Percentiles rank a stretch among this genome's conserved stretches.
Evolutionary conservation across 2,797 vertebrate genomes (phyloP).

Genomic region (Catostomus latipinnis): DNA sequence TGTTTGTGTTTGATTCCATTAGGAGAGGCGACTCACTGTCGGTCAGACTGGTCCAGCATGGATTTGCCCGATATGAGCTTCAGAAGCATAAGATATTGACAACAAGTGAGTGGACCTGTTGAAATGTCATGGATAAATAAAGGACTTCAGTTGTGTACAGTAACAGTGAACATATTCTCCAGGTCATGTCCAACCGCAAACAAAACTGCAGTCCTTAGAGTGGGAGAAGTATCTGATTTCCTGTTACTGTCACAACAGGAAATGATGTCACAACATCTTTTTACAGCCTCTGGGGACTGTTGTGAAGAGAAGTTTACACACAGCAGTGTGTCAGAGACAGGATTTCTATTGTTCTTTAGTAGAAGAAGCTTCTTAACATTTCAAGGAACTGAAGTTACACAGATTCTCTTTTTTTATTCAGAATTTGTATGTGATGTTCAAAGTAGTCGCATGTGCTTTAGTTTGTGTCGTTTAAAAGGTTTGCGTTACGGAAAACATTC

Average conservation of each 20-base stretch:
- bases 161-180: conserved; percentile 44
- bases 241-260: conserved; percentile 62
- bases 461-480: background rate
- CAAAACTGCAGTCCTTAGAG: conserved; percentile 57
- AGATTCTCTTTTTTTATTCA: background rate
- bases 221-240: conserved; percentile 76
- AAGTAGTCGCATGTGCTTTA: too few species aligned
- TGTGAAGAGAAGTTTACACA: too few species aligned
- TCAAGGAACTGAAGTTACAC: too few species aligned
- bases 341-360: too few species aligned
- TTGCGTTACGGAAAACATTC: background rate
- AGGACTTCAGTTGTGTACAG: background rate
- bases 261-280: conserved; percentile 17
- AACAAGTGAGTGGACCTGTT: conserved; percentile 63
- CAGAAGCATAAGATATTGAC: conserved; percentile 58
- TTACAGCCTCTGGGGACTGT: too few species aligned
- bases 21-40: conserved; percentile 78
- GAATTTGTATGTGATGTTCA: background rate
- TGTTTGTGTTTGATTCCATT: conserved; percentile 26
- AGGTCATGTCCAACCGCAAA: conserved; percentile 58
- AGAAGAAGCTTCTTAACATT: too few species aligned
- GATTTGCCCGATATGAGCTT: conserved; percentile 70
- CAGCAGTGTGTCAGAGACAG: too few species aligned
- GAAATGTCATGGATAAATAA: background rate
- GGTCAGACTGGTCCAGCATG: conserved; percentile 75